A percentile compares a stretch with the other conserved stretches of the same genome.
These are phyloP conservation scores for Atherinomorus stipes DNA, from an alignment of 2,113 vertebrate genomes.

Conservation along the genomic window DNA sequence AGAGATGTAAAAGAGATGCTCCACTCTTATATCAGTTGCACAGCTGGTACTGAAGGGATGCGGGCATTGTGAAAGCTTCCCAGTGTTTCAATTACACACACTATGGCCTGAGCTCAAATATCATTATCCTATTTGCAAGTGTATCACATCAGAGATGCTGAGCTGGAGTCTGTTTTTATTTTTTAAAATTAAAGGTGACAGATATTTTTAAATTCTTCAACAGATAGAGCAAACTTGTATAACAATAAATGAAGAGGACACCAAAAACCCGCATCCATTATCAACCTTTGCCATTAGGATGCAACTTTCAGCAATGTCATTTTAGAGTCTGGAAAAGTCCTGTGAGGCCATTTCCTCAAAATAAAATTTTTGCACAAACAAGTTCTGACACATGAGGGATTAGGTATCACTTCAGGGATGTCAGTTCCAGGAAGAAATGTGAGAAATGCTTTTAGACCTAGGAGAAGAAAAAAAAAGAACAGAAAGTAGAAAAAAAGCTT, in stretches of 20 bases:
- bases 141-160: slow-evolving; percentile 52
- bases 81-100: slow-evolving; percentile 74
- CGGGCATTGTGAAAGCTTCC: slow-evolving; percentile 46
- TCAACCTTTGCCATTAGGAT: slow-evolving; percentile 3
- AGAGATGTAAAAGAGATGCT: slow-evolving; percentile 50
- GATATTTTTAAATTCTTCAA: slow-evolving; percentile 6
- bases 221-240: slow-evolving; percentile 6
- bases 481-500: slow-evolving; percentile 54
- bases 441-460: slow-evolving; percentile 29
- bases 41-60: slow-evolving; percentile 53
- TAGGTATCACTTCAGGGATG: slow-evolving; percentile 28
- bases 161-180: slow-evolving; percentile 22
- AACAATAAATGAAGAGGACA: background rate
- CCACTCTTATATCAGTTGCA: slow-evolving; percentile 50
- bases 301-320: background rate
- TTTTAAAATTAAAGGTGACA: slow-evolving; percentile 3
- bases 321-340: slow-evolving; percentile 21
- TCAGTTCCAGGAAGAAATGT: slow-evolving; percentile 1
- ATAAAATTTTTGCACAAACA: slow-evolving; percentile 42
- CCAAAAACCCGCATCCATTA: slow-evolving; percentile 3
- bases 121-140: slow-evolving; percentile 59
- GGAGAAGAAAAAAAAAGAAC: slow-evolving; percentile 31
- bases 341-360: slow-evolving; percentile 31
- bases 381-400: slow-evolving; percentile 48
- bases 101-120: slow-evolving; percentile 56